Evolutionary conservation across 92 coral and sea anemone genomes (phyloP).

Genomic region (Zoanthus sociatus): DNA sequence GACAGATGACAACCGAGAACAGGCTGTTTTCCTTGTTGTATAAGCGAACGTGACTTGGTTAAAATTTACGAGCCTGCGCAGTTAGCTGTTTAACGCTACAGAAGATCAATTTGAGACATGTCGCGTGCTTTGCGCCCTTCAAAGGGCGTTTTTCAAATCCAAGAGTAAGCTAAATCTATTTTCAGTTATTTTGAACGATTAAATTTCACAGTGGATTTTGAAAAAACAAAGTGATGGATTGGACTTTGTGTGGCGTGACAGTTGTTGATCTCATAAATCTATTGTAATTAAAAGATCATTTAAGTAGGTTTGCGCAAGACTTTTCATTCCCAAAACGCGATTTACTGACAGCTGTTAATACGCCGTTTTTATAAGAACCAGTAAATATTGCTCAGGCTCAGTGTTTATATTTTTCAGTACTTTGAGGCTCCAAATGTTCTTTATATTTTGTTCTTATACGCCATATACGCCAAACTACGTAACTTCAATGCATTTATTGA

Average conservation of each 20-base stretch:
- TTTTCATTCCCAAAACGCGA: not conserved
- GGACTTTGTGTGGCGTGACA: not conserved
- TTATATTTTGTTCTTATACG: no score
- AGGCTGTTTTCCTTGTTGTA: no score
- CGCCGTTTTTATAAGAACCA: no score
- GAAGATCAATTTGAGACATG: not conserved
- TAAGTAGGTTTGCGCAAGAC: not conserved
- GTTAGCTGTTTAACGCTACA: not conserved
- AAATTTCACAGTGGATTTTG: not conserved
- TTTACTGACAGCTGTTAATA: not conserved
- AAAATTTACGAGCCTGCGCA: no score
- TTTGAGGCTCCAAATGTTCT: no score
- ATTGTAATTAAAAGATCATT: not conserved
- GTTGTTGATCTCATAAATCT: not conserved
- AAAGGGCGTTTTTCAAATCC: not conserved
- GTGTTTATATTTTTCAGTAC: no score
- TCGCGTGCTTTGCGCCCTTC: not conserved
- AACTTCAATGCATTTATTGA: no score
- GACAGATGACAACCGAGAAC: no score
- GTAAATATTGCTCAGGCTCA: no score
- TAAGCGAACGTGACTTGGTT: no score
- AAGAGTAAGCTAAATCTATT: not conserved
- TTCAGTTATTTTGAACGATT: not conserved
- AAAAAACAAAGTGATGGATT: not conserved
- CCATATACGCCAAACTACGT: no score